These are phyloP conservation scores for Myrmophylax atrothorax DNA, from an alignment of 2,113 vertebrate genomes.

Conservation along the genomic window DNA sequence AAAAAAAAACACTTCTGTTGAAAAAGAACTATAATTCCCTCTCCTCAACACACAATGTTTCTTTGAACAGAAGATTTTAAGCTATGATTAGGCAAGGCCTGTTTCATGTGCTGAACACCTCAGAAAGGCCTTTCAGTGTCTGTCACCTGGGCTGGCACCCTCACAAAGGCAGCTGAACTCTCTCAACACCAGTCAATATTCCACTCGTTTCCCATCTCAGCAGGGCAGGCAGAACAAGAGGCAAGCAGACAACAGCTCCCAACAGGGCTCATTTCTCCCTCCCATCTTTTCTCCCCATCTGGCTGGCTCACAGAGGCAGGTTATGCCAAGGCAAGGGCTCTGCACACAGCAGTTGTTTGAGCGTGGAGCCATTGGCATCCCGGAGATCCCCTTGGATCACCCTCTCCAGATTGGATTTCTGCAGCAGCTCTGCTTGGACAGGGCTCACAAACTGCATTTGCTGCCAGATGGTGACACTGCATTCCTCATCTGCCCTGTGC, in stretches of 20 bases:
- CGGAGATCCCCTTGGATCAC: not conserved
- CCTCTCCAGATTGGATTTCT: not conserved
- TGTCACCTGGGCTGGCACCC: not conserved
- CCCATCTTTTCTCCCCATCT: not conserved
- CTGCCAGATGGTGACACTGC: slow-evolving; percentile 20
- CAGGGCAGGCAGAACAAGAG: not conserved
- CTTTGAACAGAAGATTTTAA: slow-evolving; percentile 43
- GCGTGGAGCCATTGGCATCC: not conserved
- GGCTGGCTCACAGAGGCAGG: not conserved
- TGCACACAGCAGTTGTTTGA: not conserved
- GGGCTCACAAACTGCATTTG: not conserved
- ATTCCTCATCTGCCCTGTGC: not conserved
- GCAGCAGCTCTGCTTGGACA: not conserved
- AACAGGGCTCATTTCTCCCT: not conserved
- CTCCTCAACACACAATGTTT: slow-evolving; percentile 19
- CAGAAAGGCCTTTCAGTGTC: slow-evolving; percentile 37
- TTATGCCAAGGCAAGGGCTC: not conserved
- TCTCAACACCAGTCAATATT: not conserved
- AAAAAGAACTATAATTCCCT: slow-evolving; percentile 40
- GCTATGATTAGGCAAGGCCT: slow-evolving; percentile 18
- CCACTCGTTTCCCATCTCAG: not conserved
- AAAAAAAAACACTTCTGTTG: not conserved
- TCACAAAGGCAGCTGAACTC: slow-evolving; percentile 19
- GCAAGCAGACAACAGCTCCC: not conserved
- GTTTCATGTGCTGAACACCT: not conserved